A percentile compares a stretch with the other conserved stretches of the same genome.
Conservation (phyloP, 2,797 vertebrate genomes). For the Fringilla coelebs region DNA sequence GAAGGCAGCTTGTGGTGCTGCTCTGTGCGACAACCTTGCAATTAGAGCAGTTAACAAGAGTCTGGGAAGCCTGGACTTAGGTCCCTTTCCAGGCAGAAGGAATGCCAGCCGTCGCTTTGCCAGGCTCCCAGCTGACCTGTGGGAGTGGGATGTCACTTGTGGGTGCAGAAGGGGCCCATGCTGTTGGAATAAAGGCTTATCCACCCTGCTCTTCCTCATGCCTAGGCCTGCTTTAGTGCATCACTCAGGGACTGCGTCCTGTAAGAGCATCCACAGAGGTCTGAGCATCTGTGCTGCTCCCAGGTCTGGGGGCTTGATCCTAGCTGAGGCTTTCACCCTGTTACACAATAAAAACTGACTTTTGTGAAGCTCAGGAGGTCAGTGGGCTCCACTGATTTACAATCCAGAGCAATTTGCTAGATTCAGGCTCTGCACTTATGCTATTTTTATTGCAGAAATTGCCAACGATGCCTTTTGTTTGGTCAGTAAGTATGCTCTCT, state of each 20-base stretch:
- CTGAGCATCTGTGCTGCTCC: neutral
- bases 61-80: neutral
- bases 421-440: accelerated
- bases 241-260: no score
- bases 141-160: neutral
- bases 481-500: neutral
- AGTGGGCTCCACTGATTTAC: neutral
- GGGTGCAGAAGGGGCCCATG: accelerated
- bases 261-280: accelerated
- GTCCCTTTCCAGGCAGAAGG: neutral
- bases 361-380: neutral
- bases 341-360: neutral
- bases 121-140: neutral
- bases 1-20: neutral
- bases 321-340: neutral
- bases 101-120: neutral
- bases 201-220: neutral
- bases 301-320: neutral
- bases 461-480: neutral
- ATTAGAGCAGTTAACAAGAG: neutral
- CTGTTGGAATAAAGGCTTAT: neutral
- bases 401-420: neutral
- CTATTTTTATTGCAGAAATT: neutral
- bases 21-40: neutral
- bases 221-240: neutral